Conservation (phyloP, 2,888 invertebrate genomes). For the Dilophus febrilis region DNA sequence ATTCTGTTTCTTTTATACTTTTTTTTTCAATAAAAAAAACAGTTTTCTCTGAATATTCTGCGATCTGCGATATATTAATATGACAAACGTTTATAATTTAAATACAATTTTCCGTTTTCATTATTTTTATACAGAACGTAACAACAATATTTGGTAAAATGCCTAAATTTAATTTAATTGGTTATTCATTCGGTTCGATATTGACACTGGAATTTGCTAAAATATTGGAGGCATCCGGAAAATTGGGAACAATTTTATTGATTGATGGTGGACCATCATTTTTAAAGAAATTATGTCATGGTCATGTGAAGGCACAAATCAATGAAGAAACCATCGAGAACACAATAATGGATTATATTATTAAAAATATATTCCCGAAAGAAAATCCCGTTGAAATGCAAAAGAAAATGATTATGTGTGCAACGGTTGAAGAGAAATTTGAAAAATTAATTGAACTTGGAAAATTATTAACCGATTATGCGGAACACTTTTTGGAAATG, state of each 20-base stretch:
- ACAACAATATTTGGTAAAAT: neutral
- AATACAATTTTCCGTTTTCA: no score
- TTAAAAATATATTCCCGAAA: slow-evolving; percentile 22
- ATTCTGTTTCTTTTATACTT: no score
- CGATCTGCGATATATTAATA: no score
- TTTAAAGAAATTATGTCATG: slow-evolving; percentile 33
- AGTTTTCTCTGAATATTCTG: no score
- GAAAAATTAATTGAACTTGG: slow-evolving; percentile 31
- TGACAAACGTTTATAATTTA: no score
- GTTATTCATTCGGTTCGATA: slow-evolving; percentile 76
- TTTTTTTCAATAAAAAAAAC: no score
- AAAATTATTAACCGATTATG: slow-evolving; percentile 26
- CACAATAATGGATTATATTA: slow-evolving; percentile 18
- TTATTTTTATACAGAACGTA: no score
- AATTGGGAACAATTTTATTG: slow-evolving; percentile 46
- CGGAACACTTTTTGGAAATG: slow-evolving; percentile 27
- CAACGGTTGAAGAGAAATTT: slow-evolving; percentile 39
- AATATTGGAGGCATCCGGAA: slow-evolving; percentile 48
- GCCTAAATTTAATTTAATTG: slow-evolving; percentile 59
- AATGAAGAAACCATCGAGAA: slow-evolving; percentile 21
- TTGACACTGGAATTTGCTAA: slow-evolving; percentile 61
- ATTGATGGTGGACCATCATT: slow-evolving; percentile 70
- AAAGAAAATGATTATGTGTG: slow-evolving; percentile 33
- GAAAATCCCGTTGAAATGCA: slow-evolving; percentile 20
- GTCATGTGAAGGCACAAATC: slow-evolving; percentile 18